Evolutionary conservation across 2,797 vertebrate species (phyloP), one percentile per base, ranked within the genome.

Genomic region (Microhierax caerulescens): DNA sequence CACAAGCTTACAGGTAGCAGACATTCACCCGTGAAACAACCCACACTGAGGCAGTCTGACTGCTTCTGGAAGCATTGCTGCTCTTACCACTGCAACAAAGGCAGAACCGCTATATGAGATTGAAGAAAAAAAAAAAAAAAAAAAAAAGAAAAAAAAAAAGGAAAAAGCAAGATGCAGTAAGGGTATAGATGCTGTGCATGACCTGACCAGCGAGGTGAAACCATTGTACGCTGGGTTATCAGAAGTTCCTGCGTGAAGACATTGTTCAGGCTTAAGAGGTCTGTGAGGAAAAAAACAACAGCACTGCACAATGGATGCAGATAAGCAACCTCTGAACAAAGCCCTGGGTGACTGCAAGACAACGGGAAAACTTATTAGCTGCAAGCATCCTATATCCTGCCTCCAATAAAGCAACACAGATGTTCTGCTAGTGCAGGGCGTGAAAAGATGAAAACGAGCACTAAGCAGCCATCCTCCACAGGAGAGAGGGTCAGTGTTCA

Each of bases 241-340:
- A 80, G 45, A 82, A 86, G 59, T 92, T 92, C 96, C 91, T 90
- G 70, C 54, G 90, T 24, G 54, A 89, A 95, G 22, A 72, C 57
- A 96, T 94, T 95, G 93, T 94, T 95, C 85, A 24, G 61, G 63
- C 64, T 64, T 85, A 88, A 93, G 84, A 84, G 64, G 70, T 53
- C 72, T 91, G 78, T 79, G 92, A 96, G 84, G 11, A 65, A 90
- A 64, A 80, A 75, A 93, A 77, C 54, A 92, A 76, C 63, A 60
- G 84, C 48, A 64, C 67, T 72, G 89, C 80, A 95, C 96, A 93
- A 94, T 93, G 77, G 88, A 87, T 85, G 80, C 92, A 96, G 94
- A 97, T 93, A 96, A 96, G 92, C 86, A 95, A 91, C 6, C 32
- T 68, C 77, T 32, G 74, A 97, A 95, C 93, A 95, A 97, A 96